These are phyloP conservation scores for Polypedilum vanderplanki DNA, from an alignment of 1,140 invertebrate species.

Conservation along the genomic window DNA sequence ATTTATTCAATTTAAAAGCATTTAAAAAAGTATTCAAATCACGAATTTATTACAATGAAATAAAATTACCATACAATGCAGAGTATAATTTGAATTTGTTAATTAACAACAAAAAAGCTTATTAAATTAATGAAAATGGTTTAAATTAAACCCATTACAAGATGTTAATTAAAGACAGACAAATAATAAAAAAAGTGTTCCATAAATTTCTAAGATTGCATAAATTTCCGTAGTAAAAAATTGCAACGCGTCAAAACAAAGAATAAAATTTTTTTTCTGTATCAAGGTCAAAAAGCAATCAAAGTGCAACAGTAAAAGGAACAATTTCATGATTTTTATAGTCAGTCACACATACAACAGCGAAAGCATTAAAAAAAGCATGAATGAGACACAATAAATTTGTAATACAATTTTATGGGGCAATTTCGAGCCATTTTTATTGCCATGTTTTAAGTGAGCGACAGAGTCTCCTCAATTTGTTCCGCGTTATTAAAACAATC, in stretches of 20 bases:
- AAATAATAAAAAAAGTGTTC: too few relatives aligned
- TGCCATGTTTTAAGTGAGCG: not conserved
- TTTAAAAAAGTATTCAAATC: too few relatives aligned
- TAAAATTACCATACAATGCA: too few relatives aligned
- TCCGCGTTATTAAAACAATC: conserved; percentile 17
- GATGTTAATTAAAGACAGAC: too few relatives aligned
- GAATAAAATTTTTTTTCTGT: not conserved
- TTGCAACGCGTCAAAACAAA: not conserved
- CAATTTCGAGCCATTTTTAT: conserved; percentile 4
- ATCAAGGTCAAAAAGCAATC: not conserved
- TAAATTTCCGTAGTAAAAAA: too few relatives aligned
- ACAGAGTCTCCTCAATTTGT: not conserved
- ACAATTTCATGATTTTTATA: conserved; percentile 13
- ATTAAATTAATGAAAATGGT: too few relatives aligned
- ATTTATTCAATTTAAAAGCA: too few relatives aligned
- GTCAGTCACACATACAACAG: not conserved
- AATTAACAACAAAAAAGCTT: too few relatives aligned
- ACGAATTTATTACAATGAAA: too few relatives aligned
- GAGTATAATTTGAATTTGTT: too few relatives aligned
- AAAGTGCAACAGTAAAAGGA: not conserved
- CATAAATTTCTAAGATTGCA: too few relatives aligned
- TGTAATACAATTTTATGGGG: conserved; percentile 13
- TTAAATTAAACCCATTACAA: too few relatives aligned
- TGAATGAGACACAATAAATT: conserved; percentile 15
- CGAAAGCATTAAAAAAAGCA: not conserved